Base-by-base conservation (phyloP, 1,140 invertebrate genomes). In the Aphis craccivora region DNA sequence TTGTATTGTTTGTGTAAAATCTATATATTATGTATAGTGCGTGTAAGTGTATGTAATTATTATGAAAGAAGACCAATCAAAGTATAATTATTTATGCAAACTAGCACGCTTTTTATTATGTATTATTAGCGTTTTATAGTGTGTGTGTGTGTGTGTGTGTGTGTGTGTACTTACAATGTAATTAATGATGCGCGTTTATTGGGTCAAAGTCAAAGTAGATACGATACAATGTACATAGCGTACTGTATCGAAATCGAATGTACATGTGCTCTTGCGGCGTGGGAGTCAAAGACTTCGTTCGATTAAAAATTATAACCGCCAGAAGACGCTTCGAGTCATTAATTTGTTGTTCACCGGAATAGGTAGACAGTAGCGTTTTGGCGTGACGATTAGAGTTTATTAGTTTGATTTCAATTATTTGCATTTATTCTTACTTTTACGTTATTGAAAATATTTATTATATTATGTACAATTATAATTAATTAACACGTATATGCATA, bases 131-230 rank as follows among this genome's bases (percentile, higher is more conserved):
- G 20, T 87, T 25, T 0, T 87, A 87, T 45, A 87, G 45, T 86
- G 45, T 86, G 9, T n/a, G 1, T 67, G 3, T 18, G n/a, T n/a
- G 20, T n/a, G 6, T 60, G 25, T 22, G 20, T 35, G n/a, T 35
- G 7, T 84, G 8, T n/a, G 18, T 87, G 30, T 30, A 18, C 43
- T 48, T 45, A 87, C 5, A 48, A 51, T 48, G n/a, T 51, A 48
- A 87, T 48, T n/a, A 87, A 48, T 51, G 30, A 87, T n/a, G 30
- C 7, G 30, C 43, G 43, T 35, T 87, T 35, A 87, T 87, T 87
- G 86, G 86, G 86, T 87, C 45, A 87, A 87, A 87, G 86, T 30
- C 86, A 87, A 87, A 87, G 6, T 40, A n/a, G 30, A n/a, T 76
- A 76, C 4, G n/a, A n/a, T 76, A 76, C 60, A 76, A 76, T 76